phyloP scores from a whole-genome alignment of 2,113 vertebrate species.

The Myocastor coypus region DNA sequence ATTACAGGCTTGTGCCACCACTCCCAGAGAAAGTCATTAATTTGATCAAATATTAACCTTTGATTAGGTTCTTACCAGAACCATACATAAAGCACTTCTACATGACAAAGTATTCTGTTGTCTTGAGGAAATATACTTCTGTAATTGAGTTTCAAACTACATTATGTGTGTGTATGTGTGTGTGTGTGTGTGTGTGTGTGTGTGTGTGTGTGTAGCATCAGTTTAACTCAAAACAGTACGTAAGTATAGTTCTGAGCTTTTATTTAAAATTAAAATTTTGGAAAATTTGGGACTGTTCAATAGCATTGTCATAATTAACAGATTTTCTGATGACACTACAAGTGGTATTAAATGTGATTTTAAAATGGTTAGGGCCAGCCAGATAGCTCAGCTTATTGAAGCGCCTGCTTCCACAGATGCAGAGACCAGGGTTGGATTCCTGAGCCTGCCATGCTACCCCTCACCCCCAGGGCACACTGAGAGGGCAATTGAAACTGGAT shows the following conservation, averaged over 20 bases:
- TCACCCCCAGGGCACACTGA: too few species aligned
- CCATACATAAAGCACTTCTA: not conserved
- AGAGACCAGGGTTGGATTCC: too few species aligned
- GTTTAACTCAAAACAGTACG: not conserved
- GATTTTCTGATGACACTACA: conserved; percentile 42
- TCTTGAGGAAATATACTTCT: not conserved
- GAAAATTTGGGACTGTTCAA: not conserved
- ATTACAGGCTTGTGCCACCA: too few species aligned
- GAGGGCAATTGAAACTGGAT: too few species aligned
- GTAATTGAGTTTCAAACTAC: not conserved
- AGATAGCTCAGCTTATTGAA: too few species aligned
- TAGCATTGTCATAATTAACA: not conserved
- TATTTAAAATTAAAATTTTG: conserved; percentile 43
- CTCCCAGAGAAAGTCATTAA: not conserved
- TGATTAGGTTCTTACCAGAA: not conserved
- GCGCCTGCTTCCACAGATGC: too few species aligned
- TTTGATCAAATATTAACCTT: not conserved
- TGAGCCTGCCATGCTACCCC: too few species aligned
- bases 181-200: not conserved
- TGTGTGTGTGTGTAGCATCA: not conserved
- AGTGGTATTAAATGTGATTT: conserved; percentile 34
- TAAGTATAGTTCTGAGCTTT: not conserved
- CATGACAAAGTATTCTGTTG: not conserved
- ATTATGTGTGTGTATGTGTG: not conserved
- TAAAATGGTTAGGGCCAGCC: not conserved